phyloP scores from a whole-genome alignment of 2,797 vertebrate genomes.

The Epinephelus malabaricus region DNA sequence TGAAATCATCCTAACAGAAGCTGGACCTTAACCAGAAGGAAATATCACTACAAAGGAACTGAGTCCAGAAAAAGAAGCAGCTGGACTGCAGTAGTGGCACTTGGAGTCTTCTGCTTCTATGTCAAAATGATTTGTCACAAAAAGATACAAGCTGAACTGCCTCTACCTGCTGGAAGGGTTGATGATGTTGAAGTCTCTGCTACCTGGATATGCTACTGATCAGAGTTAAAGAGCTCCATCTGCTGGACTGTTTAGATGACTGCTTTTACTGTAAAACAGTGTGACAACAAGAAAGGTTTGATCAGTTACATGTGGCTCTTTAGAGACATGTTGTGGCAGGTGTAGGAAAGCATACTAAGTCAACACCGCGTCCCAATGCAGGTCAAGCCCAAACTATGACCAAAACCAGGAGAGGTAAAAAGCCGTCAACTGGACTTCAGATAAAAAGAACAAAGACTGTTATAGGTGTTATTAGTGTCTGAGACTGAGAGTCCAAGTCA shows the following conservation, averaged over 20 bases:
- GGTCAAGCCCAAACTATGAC: neutral
- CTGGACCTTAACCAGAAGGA: neutral
- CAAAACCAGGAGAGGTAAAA: neutral
- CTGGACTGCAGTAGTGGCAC: neutral
- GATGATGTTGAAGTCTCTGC: neutral
- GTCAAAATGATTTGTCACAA: neutral
- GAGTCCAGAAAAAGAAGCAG: neutral
- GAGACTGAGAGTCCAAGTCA: neutral
- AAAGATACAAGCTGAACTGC: neutral
- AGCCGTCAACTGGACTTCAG: neutral
- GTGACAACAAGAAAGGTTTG: neutral
- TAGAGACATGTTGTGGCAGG: neutral
- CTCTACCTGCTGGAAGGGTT: neutral
- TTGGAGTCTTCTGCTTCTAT: neutral
- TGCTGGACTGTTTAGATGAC: constrained; percentile 13
- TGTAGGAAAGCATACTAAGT: neutral
- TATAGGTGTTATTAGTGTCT: neutral
- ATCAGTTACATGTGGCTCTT: neutral
- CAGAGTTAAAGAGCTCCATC: neutral
- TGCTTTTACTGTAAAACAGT: neutral
- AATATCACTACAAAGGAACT: neutral
- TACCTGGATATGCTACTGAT: neutral
- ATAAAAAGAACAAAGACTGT: neutral
- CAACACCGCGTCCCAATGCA: neutral
- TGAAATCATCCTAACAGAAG: neutral